Evolutionary conservation across 2,888 invertebrate genomes (phyloP), one percentile per base, ranked within the genome.

Genomic region (Globia sparganii): DNA sequence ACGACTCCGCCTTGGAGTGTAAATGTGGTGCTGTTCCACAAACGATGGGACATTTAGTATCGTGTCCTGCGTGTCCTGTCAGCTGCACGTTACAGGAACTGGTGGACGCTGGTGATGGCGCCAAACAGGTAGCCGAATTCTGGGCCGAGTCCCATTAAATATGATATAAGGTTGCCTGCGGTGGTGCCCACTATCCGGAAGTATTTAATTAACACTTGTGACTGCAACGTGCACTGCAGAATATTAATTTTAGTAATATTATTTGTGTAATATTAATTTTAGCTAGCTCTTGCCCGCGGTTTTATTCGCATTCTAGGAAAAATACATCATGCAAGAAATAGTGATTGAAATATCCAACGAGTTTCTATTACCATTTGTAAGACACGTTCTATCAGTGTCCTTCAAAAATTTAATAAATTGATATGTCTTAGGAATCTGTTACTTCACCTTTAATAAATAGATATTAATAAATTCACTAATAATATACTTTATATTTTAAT

Each of bases 151-250:
- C n/a, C n/a, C n/a, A n/a, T 78, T 65, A 58, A 61, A 77, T 75
- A 34, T 25, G 4, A 59, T 31, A 43, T 15, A 59, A 59, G 21
- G 69, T 58, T 21, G 25, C 56, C 59, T 46, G 69, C 68, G 68
- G 74, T 72, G 74, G 80, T 82, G 88, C 89, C 87, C 85, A 67
- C 82, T 80, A 86, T 40, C 88, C 88, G 91, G 87, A 92, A 91
- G 77, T 84, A 93, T 93, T 92, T 91, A 90, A 92, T 93, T 92
- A 91, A 83, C 87, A 79, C 81, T 80, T 85, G 84, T 74, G 80
- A 84, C 77, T 87, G 84, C 68, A 77, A 74, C 72, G 77, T 74
- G 59, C 49, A 46, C 31, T n/a, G 25, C 28, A 34, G 4, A 53
- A 62, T 53, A 53, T 64, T 21, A 21, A 49, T 49, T 49, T 49